Conservation (phyloP, 2,797 vertebrate genomes). For the Furcifer pardalis region DNA sequence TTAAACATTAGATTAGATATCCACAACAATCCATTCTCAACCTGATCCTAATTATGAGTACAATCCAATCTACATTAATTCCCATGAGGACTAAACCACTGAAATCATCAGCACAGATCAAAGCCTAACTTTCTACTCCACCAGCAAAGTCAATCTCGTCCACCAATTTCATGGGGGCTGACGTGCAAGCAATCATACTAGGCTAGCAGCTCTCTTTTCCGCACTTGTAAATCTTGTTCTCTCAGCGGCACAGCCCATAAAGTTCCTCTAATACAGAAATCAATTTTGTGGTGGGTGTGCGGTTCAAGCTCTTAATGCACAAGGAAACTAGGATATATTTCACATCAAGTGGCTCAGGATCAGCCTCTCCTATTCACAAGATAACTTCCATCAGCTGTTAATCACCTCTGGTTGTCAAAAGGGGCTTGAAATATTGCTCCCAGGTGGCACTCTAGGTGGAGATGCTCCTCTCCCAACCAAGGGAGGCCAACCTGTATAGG, state of each 20-base stretch:
- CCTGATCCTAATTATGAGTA: neutral
- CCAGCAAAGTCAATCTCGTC: neutral
- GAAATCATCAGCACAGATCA: neutral
- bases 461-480: fast-evolving
- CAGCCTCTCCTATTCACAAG: neutral
- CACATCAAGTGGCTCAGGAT: neutral
- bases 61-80: neutral
- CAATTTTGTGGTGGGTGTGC: neutral
- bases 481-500: neutral
- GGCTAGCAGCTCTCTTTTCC: neutral
- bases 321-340: neutral
- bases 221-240: neutral
- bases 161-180: neutral
- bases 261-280: neutral
- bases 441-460: neutral
- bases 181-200: neutral
- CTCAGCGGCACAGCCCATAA: too few relatives aligned
- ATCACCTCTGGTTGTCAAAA: neutral
- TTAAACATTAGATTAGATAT: too few relatives aligned
- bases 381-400: neutral
- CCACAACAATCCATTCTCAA: neutral
- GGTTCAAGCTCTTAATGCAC: neutral
- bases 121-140: too few relatives aligned
- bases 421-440: neutral
- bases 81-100: neutral